A percentile compares a stretch with the other conserved stretches of the same genome.
phyloP scores from a whole-genome alignment of 2,113 vertebrate genomes.

The Nestor notabilis region DNA sequence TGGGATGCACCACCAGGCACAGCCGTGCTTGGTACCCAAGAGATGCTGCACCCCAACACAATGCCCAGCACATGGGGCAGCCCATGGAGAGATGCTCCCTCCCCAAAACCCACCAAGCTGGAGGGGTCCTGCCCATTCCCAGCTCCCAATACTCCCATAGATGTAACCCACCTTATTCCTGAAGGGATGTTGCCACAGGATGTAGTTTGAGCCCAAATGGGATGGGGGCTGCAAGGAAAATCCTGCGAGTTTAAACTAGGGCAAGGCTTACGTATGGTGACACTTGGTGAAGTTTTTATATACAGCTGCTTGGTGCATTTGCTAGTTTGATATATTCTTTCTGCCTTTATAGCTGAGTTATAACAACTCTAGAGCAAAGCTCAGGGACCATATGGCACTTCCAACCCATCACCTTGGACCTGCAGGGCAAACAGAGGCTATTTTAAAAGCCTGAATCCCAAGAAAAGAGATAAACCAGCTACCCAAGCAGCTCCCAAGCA shows the following conservation, averaged over 20 bases:
- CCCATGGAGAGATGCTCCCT: neutral
- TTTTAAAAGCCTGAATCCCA: neutral
- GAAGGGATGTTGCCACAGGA: fast-evolving
- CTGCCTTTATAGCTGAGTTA: neutral
- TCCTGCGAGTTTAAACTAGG: neutral
- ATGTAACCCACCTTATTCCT: fast-evolving
- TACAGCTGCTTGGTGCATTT: neutral
- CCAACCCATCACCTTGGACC: neutral
- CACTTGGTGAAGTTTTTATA: neutral
- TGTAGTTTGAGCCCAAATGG: fast-evolving
- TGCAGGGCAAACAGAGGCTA: neutral
- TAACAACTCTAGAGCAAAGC: neutral
- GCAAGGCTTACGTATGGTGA: fast-evolving
- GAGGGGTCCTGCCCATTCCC: fast-evolving
- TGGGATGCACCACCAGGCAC: neutral
- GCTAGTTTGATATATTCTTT: neutral
- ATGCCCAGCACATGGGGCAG: neutral
- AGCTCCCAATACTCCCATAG: neutral
- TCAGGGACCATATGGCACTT: fast-evolving
- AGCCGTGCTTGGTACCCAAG: fast-evolving
- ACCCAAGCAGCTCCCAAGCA: neutral
- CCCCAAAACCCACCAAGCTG: fast-evolving
- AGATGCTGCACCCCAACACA: fast-evolving
- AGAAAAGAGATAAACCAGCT: neutral
- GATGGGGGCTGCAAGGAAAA: neutral